Percentiles rank a stretch among this genome's conserved stretches.
Evolutionary conservation across 1,140 invertebrate species (phyloP).

Genomic region (Sinella curviseta): DNA sequence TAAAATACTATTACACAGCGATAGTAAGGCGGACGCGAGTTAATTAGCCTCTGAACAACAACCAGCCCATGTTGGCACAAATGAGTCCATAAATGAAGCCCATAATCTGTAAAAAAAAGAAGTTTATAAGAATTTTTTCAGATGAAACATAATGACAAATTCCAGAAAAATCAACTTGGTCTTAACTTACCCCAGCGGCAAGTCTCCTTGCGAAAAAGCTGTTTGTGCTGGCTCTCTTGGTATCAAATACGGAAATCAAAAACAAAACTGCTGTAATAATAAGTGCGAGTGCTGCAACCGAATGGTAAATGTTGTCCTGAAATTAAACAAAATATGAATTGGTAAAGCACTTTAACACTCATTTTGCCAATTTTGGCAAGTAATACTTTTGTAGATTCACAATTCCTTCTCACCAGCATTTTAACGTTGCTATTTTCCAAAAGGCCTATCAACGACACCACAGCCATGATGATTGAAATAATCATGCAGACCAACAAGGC

Average conservation of each 20-base stretch:
- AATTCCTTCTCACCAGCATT: constrained; percentile 20
- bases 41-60: constrained; percentile 4
- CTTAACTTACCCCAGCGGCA: constrained; percentile 16
- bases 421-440: constrained; percentile 7
- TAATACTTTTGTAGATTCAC: neutral
- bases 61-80: constrained; percentile 24
- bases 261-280: constrained; percentile 20
- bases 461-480: constrained; percentile 22
- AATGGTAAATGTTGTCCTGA: constrained; percentile 21
- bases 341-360: neutral
- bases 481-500: constrained; percentile 21
- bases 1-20: too few relatives aligned
- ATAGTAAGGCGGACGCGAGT: neutral
- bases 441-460: neutral
- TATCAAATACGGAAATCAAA: neutral
- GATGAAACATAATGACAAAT: neutral
- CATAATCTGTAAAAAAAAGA: constrained; percentile 3
- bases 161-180: neutral
- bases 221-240: neutral
- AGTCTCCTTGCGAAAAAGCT: neutral
- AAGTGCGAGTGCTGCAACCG: neutral
- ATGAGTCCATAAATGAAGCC: constrained; percentile 21
- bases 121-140: neutral
- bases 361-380: neutral
- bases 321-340: neutral